Evolutionary conservation across 2,888 invertebrate genomes (phyloP).

Genomic region (Eremobia ochroleuca): DNA sequence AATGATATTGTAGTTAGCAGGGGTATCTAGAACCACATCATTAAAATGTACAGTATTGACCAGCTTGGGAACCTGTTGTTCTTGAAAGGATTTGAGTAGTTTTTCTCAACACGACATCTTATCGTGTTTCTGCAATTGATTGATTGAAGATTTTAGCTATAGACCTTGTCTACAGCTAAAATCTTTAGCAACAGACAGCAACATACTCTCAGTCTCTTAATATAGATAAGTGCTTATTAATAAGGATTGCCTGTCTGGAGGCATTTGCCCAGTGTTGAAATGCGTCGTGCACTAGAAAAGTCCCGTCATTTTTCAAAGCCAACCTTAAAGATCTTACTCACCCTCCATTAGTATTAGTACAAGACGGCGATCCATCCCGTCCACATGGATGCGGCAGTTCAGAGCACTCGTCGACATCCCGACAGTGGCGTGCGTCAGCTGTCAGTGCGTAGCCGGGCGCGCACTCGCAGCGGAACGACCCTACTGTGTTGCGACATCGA

Average conservation of each 20-base stretch:
- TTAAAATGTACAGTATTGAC: neutral
- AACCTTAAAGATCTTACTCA: slow-evolving; percentile 57
- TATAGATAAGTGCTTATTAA: neutral
- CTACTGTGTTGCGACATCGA: slow-evolving; percentile 94
- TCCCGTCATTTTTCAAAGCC: neutral
- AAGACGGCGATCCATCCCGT: slow-evolving; percentile 82
- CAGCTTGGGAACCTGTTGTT: too few species aligned
- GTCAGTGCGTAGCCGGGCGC: slow-evolving; percentile 94
- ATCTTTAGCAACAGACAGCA: too few species aligned
- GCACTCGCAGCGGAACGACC: slow-evolving; percentile 96
- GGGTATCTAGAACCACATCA: neutral
- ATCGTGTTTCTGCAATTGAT: neutral
- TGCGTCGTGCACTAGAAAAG: neutral
- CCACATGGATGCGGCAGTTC: slow-evolving; percentile 89
- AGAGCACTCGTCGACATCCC: slow-evolving; percentile 95
- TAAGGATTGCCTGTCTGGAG: too few species aligned
- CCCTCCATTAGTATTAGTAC: slow-evolving; percentile 88
- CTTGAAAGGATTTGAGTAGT: neutral
- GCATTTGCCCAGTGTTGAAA: neutral
- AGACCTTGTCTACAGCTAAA: too few species aligned
- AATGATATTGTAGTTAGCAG: neutral
- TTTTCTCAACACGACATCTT: neutral
- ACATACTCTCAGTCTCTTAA: neutral
- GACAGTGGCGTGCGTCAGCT: slow-evolving; percentile 94
- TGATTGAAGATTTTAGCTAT: neutral